phyloP scores from a whole-genome alignment of 2,113 vertebrate species.

The Mustela lutreola region DNA sequence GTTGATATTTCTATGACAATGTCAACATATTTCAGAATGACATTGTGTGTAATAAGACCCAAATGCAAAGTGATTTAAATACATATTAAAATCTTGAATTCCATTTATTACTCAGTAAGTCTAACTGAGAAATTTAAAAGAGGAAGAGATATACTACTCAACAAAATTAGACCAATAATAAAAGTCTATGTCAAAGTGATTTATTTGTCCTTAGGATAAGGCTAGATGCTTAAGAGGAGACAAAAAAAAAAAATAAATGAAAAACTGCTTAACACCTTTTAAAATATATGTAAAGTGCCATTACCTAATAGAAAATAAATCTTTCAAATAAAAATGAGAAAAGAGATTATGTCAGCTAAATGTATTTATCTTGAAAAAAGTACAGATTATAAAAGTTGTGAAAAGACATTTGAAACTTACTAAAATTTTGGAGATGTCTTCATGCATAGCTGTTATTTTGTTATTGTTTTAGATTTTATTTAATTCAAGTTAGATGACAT shows the following conservation, averaged over 20 bases:
- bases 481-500: background rate
- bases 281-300: background rate
- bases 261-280: background rate
- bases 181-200: background rate
- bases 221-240: background rate
- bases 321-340: background rate
- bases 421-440: background rate
- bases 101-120: background rate
- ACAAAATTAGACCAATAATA: background rate
- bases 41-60: background rate
- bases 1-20: background rate
- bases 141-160: background rate
- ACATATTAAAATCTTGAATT: background rate
- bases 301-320: background rate
- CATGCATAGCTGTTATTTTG: background rate
- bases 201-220: background rate
- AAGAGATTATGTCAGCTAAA: background rate
- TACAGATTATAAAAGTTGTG: background rate
- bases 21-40: background rate
- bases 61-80: background rate
- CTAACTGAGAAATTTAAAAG: background rate
- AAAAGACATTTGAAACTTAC: conserved; percentile 1
- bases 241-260: background rate
- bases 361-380: background rate
- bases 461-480: background rate